Percentiles rank a stretch among this genome's conserved stretches.
Conservation (phyloP, 1,140 invertebrate genomes). For the Psix sp. region DNA sequence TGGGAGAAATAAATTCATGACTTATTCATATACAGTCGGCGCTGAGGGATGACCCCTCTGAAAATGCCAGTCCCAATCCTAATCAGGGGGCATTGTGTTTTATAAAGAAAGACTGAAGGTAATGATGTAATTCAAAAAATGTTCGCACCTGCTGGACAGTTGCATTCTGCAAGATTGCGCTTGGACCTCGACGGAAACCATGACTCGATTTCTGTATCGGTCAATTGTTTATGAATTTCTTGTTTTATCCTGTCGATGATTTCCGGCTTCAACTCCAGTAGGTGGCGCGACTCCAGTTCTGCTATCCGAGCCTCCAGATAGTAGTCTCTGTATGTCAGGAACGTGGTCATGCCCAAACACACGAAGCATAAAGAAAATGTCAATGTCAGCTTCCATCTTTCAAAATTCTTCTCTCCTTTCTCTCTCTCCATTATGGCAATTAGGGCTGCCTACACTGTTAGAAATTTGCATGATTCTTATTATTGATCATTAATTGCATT, state of each 20-base stretch:
- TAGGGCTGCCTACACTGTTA: conserved; percentile 39
- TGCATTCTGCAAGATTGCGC: conserved; percentile 50
- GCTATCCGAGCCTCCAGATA: conserved; percentile 69
- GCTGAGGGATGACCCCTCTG: conserved; percentile 15
- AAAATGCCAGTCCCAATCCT: conserved; percentile 21
- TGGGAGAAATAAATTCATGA: conserved; percentile 33
- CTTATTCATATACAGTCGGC: conserved; percentile 40
- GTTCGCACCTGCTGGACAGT: conserved; percentile 54
- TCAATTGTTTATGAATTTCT: conserved; percentile 18
- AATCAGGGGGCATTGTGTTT: conserved; percentile 44
- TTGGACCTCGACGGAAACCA: conserved; percentile 26
- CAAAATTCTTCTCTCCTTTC: conserved; percentile 22
- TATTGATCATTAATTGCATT: no score
- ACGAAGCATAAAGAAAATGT: conserved; percentile 71
- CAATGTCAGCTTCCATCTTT: conserved; percentile 52
- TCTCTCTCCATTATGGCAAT: conserved; percentile 32
- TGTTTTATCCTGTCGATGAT: conserved; percentile 54
- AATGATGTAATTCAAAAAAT: conserved; percentile 19
- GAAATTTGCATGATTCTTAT: conserved; percentile 24
- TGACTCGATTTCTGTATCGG: conserved; percentile 2
- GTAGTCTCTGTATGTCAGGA: conserved; percentile 69
- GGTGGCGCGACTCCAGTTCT: conserved; percentile 63
- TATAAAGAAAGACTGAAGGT: conserved; percentile 1
- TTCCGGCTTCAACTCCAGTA: conserved; percentile 7
- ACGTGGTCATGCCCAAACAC: conserved; percentile 66